Evolutionary conservation across 2,888 invertebrate species (phyloP).

Genomic region (Agonopterix arenella): DNA sequence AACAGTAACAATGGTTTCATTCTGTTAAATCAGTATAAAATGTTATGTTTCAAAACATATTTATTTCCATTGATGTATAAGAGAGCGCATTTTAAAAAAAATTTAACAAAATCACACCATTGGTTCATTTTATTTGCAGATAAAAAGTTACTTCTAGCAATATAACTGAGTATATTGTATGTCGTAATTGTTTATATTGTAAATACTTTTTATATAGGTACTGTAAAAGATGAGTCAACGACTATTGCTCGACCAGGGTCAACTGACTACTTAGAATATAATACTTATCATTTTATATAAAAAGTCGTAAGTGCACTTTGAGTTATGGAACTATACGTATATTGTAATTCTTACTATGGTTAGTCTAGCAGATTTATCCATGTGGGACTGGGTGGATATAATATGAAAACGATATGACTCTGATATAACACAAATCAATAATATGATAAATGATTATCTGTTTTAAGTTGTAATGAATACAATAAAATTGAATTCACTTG

Average conservation of each 20-base stretch:
- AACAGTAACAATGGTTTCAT: conserved; percentile 30
- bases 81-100: too few relatives aligned
- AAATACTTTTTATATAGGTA: conserved; percentile 64
- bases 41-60: too few relatives aligned
- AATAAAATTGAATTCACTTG: too few relatives aligned
- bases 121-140: conserved; percentile 56
- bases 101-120: conserved; percentile 42
- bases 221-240: conserved; percentile 63
- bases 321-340: conserved; percentile 68
- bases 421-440: too few relatives aligned
- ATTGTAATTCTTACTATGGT: conserved; percentile 29
- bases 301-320: conserved; percentile 73
- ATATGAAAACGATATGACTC: too few relatives aligned
- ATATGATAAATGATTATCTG: too few relatives aligned
- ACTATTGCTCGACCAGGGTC: conserved; percentile 50
- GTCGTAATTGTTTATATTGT: conserved; percentile 69
- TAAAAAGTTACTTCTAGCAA: conserved; percentile 66
- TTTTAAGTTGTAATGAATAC: too few relatives aligned
- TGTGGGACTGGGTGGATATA: too few relatives aligned
- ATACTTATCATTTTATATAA: conserved; percentile 61
- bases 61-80: conserved; percentile 4
- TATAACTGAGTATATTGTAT: conserved; percentile 66
- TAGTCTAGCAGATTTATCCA: conserved; percentile 36
- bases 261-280: conserved; percentile 47
- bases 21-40: too few relatives aligned